phyloP scores from a whole-genome alignment of 2,797 vertebrate species.

The Amphiprion clarkii region DNA sequence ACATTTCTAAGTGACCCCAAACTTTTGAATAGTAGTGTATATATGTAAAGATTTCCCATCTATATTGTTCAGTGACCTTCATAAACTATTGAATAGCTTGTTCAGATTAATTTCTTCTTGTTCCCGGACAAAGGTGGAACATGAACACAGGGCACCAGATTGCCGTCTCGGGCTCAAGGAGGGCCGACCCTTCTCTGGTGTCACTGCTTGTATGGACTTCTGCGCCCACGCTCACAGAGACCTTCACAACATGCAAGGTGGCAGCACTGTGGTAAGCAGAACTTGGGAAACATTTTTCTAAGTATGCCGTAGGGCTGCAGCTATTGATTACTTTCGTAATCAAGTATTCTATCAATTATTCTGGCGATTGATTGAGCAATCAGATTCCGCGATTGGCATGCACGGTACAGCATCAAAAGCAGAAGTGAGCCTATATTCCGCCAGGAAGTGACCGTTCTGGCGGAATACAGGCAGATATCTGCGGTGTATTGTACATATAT shows the following conservation, averaged over 20 bases:
- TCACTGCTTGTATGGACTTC: constrained; percentile 98
- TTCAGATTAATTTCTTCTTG: background rate
- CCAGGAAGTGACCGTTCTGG: too few species aligned
- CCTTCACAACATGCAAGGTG: constrained; percentile 98
- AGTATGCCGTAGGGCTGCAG: background rate
- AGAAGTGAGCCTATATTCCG: too few species aligned
- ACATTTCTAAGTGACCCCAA: too few species aligned
- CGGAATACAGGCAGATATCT: too few species aligned
- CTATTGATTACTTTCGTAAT: too few species aligned
- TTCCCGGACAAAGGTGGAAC: constrained; percentile 88
- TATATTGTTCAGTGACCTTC: background rate
- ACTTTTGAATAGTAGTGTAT: too few species aligned
- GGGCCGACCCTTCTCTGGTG: constrained; percentile 98
- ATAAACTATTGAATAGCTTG: background rate
- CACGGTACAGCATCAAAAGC: too few species aligned
- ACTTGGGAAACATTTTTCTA: background rate
- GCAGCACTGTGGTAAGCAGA: constrained; percentile 94
- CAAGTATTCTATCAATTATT: too few species aligned
- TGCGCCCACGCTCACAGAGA: constrained; percentile 98
- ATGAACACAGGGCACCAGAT: constrained; percentile 93
- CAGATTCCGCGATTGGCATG: too few species aligned
- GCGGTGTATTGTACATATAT: too few species aligned
- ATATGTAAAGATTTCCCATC: too few species aligned
- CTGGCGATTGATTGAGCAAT: too few species aligned
- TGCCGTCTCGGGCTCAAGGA: constrained; percentile 95